These are phyloP conservation scores for Orthochromis indermauri DNA, from an alignment of 2,113 vertebrate species.

Conservation along the genomic window DNA sequence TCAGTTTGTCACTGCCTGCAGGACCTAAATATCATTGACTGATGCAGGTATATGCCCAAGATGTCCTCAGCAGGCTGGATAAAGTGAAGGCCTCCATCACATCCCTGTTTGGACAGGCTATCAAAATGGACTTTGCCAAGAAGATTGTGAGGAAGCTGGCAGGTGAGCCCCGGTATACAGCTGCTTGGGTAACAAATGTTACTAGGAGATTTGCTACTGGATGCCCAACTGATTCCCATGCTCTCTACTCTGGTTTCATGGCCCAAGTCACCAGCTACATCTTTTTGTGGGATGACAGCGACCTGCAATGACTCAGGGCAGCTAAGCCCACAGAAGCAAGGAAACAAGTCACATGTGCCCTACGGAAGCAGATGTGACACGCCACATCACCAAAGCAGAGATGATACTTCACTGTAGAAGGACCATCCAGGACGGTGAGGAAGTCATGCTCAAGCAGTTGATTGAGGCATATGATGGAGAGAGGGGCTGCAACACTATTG, in stretches of 20 bases:
- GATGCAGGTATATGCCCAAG: not conserved
- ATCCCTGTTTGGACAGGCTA: not conserved
- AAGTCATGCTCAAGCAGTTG: not conserved
- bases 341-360: not conserved
- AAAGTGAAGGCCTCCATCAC: not conserved
- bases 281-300: not conserved
- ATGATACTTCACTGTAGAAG: not conserved
- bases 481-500: not conserved
- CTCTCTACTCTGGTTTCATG: not conserved
- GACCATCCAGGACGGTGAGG: not conserved
- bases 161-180: rapidly evolving
- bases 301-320: not conserved
- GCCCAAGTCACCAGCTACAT: not conserved
- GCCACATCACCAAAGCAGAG: not conserved
- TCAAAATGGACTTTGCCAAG: not conserved
- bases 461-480: not conserved
- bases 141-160: not conserved
- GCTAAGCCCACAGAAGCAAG: not conserved
- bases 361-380: not conserved
- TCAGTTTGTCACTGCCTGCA: not conserved
- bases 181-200: not conserved
- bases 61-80: not conserved
- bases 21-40: not conserved
- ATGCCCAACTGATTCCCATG: rapidly evolving
- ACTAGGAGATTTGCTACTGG: not conserved